phyloP scores from a whole-genome alignment of 2,113 vertebrate species.

The Rhynchomys soricoides region DNA sequence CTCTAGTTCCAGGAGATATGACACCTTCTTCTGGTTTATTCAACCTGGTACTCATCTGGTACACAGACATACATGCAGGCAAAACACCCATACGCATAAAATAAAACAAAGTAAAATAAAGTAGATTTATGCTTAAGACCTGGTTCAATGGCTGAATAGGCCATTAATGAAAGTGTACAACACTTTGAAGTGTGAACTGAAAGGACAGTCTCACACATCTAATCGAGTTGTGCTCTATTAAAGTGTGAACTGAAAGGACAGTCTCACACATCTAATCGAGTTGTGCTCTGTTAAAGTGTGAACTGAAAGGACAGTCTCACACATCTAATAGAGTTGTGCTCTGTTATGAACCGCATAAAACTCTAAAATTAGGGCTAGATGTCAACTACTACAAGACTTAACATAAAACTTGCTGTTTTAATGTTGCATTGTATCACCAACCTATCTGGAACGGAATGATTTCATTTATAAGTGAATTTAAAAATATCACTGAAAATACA shows the following conservation, averaged over 20 bases:
- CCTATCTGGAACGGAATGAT: constrained; percentile 52
- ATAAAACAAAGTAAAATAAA: not conserved
- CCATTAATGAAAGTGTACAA: constrained; percentile 46
- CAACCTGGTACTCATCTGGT: not conserved
- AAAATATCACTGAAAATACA: constrained; percentile 63
- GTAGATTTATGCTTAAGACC: not conserved
- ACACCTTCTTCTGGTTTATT: not conserved
- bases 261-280: constrained; percentile 26
- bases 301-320: constrained; percentile 38
- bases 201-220: constrained; percentile 39
- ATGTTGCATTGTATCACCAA: constrained; percentile 51
- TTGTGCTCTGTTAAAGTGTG: not conserved
- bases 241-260: constrained; percentile 25
- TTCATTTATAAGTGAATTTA: constrained; percentile 43
- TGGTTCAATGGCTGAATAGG: constrained; percentile 39
- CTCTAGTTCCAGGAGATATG: not conserved
- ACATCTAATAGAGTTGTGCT: constrained; percentile 3
- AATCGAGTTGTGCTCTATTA: not conserved
- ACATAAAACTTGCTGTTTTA: constrained; percentile 52
- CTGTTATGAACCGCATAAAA: constrained; percentile 41
- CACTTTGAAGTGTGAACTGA: constrained; percentile 34
- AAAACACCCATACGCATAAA: not conserved
- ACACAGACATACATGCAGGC: not conserved
- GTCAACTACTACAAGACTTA: constrained; percentile 59
- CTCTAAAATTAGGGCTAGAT: constrained; percentile 54